phyloP scores from a whole-genome alignment of 2,888 invertebrate genomes.

The Frankliniella intonsa region DNA sequence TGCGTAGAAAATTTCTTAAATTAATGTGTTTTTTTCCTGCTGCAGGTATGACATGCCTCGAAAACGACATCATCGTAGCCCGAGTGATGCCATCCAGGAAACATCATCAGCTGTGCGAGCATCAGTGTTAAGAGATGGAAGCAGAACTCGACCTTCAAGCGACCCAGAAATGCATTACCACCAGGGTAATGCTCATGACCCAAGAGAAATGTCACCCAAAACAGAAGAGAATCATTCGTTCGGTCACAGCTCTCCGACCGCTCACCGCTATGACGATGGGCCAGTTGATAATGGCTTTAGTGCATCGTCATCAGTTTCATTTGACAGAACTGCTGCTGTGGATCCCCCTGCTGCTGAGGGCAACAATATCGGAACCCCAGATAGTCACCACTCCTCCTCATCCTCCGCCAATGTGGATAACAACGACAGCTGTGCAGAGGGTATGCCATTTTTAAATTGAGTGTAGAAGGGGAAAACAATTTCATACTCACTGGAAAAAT shows the following conservation, averaged over 20 bases:
- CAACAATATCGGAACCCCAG: constrained; percentile 15
- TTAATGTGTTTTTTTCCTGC: neutral
- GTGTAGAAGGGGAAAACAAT: neutral
- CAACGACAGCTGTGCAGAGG: constrained; percentile 23
- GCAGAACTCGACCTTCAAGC: constrained; percentile 36
- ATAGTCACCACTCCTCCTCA: constrained; percentile 6
- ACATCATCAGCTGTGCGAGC: constrained; percentile 49
- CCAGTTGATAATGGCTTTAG: constrained; percentile 32
- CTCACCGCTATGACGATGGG: neutral
- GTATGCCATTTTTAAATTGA: neutral
- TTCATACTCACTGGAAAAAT: neutral
- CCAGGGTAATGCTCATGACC: neutral
- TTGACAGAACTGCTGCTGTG: constrained; percentile 47
- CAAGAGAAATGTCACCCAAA: neutral
- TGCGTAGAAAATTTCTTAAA: neutral
- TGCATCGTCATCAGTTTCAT: constrained; percentile 48
- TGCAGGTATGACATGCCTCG: constrained; percentile 39
- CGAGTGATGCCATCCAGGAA: constrained; percentile 47
- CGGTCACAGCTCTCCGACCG: neutral
- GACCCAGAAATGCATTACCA: constrained; percentile 22
- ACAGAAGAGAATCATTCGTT: neutral
- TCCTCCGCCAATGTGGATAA: constrained; percentile 17
- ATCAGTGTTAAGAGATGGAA: constrained; percentile 63
- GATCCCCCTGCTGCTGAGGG: constrained; percentile 36
- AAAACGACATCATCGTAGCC: constrained; percentile 56